Evolutionary conservation across 2,113 vertebrate species (phyloP).

Genomic region (Neolamprologus longior): DNA sequence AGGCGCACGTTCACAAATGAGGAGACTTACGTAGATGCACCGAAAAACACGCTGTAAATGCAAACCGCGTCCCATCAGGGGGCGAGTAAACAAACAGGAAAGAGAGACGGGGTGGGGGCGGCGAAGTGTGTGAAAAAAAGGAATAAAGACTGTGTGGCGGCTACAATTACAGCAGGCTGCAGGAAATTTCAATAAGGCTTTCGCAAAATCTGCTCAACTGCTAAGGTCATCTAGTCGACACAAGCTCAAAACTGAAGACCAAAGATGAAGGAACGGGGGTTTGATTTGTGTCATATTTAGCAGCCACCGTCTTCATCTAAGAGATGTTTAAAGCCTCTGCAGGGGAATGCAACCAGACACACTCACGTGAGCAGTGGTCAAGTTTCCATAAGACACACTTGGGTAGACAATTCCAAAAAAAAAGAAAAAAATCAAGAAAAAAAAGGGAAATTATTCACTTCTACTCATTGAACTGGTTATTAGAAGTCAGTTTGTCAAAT

Average conservation of each 20-base stretch:
- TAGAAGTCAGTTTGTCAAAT: neutral
- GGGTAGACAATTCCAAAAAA: neutral
- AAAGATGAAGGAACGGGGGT: neutral
- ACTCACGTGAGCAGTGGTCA: neutral
- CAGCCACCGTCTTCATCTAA: neutral
- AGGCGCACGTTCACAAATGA: neutral
- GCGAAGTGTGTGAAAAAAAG: neutral
- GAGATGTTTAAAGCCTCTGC: neutral
- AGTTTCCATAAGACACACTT: neutral
- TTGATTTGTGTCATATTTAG: neutral
- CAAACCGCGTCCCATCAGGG: constrained; percentile 13
- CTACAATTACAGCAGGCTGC: neutral
- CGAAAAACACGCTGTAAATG: neutral
- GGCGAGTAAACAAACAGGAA: constrained; percentile 39
- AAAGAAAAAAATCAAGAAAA: neutral
- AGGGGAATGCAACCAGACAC: neutral
- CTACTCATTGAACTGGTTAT: neutral
- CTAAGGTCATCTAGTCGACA: neutral
- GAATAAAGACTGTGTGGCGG: neutral
- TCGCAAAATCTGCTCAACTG: neutral
- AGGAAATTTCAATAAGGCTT: neutral
- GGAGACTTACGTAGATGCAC: neutral
- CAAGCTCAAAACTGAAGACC: neutral
- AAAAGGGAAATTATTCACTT: neutral
- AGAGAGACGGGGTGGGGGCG: neutral